Evolutionary conservation across 2,888 invertebrate genomes (phyloP), one percentile per base, ranked within the genome.

Genomic region (Perizoma flavofasciatum): DNA sequence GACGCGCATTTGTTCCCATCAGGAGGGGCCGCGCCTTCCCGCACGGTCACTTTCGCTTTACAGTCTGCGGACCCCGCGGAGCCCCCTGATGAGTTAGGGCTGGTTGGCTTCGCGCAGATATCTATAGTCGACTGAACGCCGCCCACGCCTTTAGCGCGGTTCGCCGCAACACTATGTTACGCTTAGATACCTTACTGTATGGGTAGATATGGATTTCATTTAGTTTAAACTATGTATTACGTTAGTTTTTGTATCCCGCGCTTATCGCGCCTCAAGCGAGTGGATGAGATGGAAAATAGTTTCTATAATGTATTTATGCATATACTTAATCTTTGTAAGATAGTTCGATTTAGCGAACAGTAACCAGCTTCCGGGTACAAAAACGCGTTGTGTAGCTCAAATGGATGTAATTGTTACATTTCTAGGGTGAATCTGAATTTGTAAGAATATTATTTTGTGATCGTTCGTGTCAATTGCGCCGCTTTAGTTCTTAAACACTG

Each of bases 61-160:
- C 96, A 81, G 61, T 84, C 89, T 8, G 93, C 95, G 39, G 81
- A 77, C 73, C 93, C 83, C 41, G 71, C 78, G 74, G 98, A 97
- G 91, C 94, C 96, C 64, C 95, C 97, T 56, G 99, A 99, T 88
- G 99, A 99, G 88, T 97, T 97, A 81, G 96, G 98, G 47, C 94
- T 99, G 71, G 95, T 99, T 82, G 99, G 99, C 79, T 99, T 96
- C 93, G 99, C 99, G 85, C 99, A 99, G 93, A 96, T 99, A 83
- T 98, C 98, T 75, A 96, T 98, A 85, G 96, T 96, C 71, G 97
- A 97, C 93, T 97, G 94, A 85, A 66, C 44, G 44, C 41, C 45
- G 9, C 48, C n/a, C 56, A 22, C 22, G 22, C 22, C 3, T 22
- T 22, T 22, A 22, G 22, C 22, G 22, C 22, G 22, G 22, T 22